Conservation (phyloP, 2,888 invertebrate genomes). For the Leucophenga montana region DNA sequence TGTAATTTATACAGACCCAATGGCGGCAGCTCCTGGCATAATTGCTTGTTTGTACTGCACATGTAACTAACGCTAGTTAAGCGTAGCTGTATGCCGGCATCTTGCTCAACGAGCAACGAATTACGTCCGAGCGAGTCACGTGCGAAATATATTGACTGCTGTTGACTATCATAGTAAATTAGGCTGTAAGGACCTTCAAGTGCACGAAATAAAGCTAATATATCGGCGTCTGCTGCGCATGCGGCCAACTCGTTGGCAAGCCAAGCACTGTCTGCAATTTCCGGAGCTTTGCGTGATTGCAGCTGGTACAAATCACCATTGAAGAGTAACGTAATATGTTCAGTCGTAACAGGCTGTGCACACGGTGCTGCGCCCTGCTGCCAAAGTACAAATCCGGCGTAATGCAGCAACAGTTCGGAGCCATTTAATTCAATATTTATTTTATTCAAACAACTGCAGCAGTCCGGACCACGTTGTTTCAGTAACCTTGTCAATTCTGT, state of each 20-base stretch:
- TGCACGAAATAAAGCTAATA: conserved; percentile 73
- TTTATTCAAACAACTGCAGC: conserved; percentile 7
- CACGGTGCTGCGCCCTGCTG: conserved; percentile 82
- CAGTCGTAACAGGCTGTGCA: conserved; percentile 80
- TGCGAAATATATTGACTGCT: conserved; percentile 82
- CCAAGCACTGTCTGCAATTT: conserved; percentile 51
- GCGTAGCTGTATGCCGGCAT: conserved; percentile 38
- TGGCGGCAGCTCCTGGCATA: conserved; percentile 49
- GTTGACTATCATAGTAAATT: conserved; percentile 80
- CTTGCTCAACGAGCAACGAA: conserved; percentile 80
- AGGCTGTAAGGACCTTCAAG: conserved; percentile 90
- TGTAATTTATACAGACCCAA: conserved; percentile 51
- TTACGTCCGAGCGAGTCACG: conserved; percentile 90
- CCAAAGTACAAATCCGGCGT: conserved; percentile 82
- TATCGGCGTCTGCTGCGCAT: conserved; percentile 56
- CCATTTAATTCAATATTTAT: conserved; percentile 1
- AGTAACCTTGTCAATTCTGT: conserved; percentile 27
- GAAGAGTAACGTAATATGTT: conserved; percentile 82
- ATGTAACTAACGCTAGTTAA: conserved; percentile 56
- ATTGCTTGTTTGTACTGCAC: background rate
- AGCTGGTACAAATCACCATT: conserved; percentile 91
- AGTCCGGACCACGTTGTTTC: conserved; percentile 52
- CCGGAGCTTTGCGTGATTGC: conserved; percentile 61
- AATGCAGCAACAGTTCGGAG: background rate
- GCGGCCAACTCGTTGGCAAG: conserved; percentile 51